A percentile compares a stretch with the other conserved stretches of the same genome.
Conservation (phyloP, 2,888 invertebrate genomes). For the Sisyra terminalis region DNA sequence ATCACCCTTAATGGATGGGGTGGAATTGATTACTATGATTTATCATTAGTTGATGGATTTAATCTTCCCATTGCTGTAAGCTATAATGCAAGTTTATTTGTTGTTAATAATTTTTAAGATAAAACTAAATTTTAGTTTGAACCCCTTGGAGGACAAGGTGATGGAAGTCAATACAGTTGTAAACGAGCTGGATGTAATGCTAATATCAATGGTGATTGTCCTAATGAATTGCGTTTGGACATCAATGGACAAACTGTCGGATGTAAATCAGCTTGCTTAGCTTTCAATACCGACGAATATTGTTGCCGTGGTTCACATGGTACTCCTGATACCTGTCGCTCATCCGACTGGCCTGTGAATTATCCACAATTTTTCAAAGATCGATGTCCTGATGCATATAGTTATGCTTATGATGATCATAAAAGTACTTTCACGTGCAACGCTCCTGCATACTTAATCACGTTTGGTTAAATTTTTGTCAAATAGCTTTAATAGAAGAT, state of each 20-base stretch:
- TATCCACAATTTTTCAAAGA: constrained; percentile 28
- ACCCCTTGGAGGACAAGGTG: constrained; percentile 18
- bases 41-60: constrained; percentile 32
- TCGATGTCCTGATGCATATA: constrained; percentile 33
- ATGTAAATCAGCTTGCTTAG: constrained; percentile 30
- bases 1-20: constrained; percentile 24
- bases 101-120: neutral
- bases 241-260: constrained; percentile 20
- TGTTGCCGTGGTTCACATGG: constrained; percentile 28
- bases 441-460: constrained; percentile 18
- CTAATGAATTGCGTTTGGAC: constrained; percentile 19
- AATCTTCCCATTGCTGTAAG: constrained; percentile 23
- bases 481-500: too few relatives aligned
- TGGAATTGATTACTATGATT: constrained; percentile 29
- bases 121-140: constrained; percentile 17
- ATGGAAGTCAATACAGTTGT: constrained; percentile 23
- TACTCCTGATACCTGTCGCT: constrained; percentile 26
- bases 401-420: constrained; percentile 33
- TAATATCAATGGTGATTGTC: constrained; percentile 24
- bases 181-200: constrained; percentile 19
- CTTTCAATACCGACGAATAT: constrained; percentile 28
- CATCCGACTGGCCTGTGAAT: constrained; percentile 21
- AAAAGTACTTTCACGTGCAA: constrained; percentile 30
- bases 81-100: neutral
- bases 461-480: constrained; percentile 17